Evolutionary conservation across 2,888 invertebrate genomes (phyloP), one percentile per base, ranked within the genome.

Genomic region (Lymantria dispar): DNA sequence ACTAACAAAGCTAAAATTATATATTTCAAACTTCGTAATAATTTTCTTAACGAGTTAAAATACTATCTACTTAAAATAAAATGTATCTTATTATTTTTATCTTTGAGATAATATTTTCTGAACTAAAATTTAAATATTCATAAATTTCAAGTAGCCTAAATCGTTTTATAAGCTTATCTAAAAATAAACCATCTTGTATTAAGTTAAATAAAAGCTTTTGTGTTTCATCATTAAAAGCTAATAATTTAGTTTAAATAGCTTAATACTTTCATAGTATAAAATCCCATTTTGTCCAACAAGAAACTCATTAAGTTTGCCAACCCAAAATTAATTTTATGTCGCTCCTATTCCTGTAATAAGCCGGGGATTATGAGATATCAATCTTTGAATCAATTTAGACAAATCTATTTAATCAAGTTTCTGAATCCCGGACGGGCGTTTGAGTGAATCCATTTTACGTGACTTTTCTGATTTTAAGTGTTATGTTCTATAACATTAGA

Each of bases 271-370:
- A 46, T 13, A 13, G 39, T 9, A 41, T 30, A 39, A 11, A 38
- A 38, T 37, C 45, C 43, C 43, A 50, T 30, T 40, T 45, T 33
- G n/a, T 29, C 15, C 14, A 33, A 43, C 37, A 43, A 43, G 30
- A 52, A 56, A 44, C 48, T 47, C 44, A 56, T 52, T 56, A 59
- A 46, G 48, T 45, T 41, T 43, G 38, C 40, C 42, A 50, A 12
- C 36, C 29, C 47, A 36, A 55, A 53, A 53, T 60, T 60, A 57
- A 57, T 60, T 51, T 54, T 43, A 54, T 52, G 50, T 52, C 47
- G 37, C 39, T 50, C 43, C 52, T 54, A 48, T 51, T 46, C 40
- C 22, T 31, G 37, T 45, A 48, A 54, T 54, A 54, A 54, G 47
- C 44, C 13, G 9, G 39, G 45, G 55, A 56, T 58, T 54, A 56